Base-by-base conservation (phyloP, 2,113 vertebrate genomes). In the Gnathonemus longibarbis region DNA sequence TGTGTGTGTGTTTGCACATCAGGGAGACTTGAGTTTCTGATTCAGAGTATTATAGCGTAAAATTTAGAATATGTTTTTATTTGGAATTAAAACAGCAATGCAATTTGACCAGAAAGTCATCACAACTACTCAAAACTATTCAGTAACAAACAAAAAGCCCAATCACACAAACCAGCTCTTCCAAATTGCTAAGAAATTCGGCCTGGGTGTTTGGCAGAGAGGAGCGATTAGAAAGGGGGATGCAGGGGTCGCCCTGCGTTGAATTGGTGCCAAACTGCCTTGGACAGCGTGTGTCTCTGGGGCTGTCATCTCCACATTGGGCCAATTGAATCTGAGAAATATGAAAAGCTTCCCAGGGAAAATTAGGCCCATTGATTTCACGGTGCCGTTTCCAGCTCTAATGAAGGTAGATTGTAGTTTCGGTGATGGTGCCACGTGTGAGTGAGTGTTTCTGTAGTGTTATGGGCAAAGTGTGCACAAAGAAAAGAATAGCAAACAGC, bases 81-180 rank as follows among this genome's bases (percentile, higher is more conserved):
- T 56, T 1, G 53, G 96, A 96, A 97, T 98, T 97, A 97, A 95
- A 92, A 93, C 92, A 89, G 93, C 95, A 93, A 95, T 94, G 93
- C 95, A 93, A 95, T 94, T 94, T 94, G 93, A 91, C 92, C 93
- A 92, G 94, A 94, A 24, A 39, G 46, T 31, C 24, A 66, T 46
- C 42, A 70, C 56, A 74, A 48, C 39, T 31, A 35, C 45, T 70
- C 24, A 35, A 66, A 35, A 45, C 53, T 17, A 70, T 88, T 74
- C 35, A 66, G 45, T 45, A 80, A 80, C 15, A 35, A 42, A 70
- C 24, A 49, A 49, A 88, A 88, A 17, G 24, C 39, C 2, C 35
- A 56, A 17, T 88, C 35, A 5, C 53, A 50, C 56, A 13, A 39
- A 88, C 74, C 70, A 70, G 45, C 50, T 58, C 6, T 24, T 62